A percentile compares a stretch with the other conserved stretches of the same genome.
Conservation (phyloP, 2,113 vertebrate genomes). For the Thymallus thymallus region DNA sequence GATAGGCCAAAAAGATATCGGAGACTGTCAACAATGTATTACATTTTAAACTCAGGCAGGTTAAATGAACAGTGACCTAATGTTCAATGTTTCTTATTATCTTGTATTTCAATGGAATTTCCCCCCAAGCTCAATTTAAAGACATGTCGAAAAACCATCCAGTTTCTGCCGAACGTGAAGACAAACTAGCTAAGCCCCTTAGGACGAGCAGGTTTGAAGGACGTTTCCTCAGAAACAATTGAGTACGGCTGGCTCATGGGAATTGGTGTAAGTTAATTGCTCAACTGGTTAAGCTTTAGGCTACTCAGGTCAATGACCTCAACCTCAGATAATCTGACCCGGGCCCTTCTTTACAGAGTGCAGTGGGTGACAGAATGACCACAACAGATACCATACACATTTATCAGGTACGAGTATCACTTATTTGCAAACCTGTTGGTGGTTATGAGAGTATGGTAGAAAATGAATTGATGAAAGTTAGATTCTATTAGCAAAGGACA, state of each 20-base stretch:
- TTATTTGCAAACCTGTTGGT: not conserved
- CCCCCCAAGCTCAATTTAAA: not conserved
- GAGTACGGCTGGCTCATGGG: constrained; percentile 16
- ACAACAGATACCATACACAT: not conserved
- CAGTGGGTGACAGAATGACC: constrained; percentile 31
- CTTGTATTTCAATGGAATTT: constrained; percentile 19
- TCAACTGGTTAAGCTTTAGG: constrained; percentile 40
- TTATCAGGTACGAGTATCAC: not conserved
- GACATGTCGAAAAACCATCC: not conserved
- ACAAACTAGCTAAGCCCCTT: not conserved
- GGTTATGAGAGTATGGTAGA: not conserved
- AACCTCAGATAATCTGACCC: constrained; percentile 46
- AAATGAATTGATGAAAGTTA: not conserved
- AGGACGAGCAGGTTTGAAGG: constrained; percentile 30
- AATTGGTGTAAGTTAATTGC: constrained; percentile 55
- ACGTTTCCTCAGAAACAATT: constrained; percentile 21
- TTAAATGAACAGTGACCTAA: constrained; percentile 16
- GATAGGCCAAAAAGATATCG: not conserved
- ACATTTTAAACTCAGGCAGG: not conserved
- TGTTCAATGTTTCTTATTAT: constrained; percentile 18
- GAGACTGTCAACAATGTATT: not conserved
- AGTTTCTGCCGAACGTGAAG: not conserved
- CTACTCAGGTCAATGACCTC: constrained; percentile 44
- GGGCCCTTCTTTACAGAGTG: constrained; percentile 35
- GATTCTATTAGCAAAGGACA: not conserved